Evolutionary conservation across 2,888 invertebrate genomes (phyloP).

Genomic region (Perizoma affinitatum): DNA sequence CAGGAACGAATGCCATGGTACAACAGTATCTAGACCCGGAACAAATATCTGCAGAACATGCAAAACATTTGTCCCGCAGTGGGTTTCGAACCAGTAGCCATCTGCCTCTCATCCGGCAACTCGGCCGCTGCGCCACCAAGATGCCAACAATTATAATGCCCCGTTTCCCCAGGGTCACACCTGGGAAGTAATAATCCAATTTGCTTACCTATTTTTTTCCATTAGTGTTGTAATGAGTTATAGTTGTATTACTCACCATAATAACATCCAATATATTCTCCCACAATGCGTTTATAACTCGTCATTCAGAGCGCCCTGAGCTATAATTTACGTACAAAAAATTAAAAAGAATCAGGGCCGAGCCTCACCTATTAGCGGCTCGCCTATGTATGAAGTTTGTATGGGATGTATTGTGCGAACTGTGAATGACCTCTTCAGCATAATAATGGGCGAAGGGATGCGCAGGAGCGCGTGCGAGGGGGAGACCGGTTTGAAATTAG

Average conservation of each 20-base stretch:
- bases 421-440: constrained; percentile 84
- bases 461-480: constrained; percentile 80
- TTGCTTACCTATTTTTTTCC: too few species aligned
- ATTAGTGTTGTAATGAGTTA: neutral
- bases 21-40: too few species aligned
- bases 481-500: constrained; percentile 84
- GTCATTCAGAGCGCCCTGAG: constrained; percentile 35
- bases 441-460: constrained; percentile 81
- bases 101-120: too few species aligned
- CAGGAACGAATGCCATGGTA: too few species aligned
- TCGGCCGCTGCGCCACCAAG: too few species aligned
- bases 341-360: constrained; percentile 54
- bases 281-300: constrained; percentile 32
- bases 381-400: constrained; percentile 55
- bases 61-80: too few species aligned
- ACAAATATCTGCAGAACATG: too few species aligned
- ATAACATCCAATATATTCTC: constrained; percentile 19
- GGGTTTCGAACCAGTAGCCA: too few species aligned
- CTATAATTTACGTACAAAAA: constrained; percentile 35
- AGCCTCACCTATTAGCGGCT: constrained; percentile 68
- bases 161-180: too few species aligned
- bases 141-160: too few species aligned
- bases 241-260: constrained; percentile 8
- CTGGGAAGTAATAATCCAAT: too few species aligned
- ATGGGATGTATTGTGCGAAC: constrained; percentile 70